Conservation (phyloP, 2,113 vertebrate genomes). For the Chionis minor region DNA sequence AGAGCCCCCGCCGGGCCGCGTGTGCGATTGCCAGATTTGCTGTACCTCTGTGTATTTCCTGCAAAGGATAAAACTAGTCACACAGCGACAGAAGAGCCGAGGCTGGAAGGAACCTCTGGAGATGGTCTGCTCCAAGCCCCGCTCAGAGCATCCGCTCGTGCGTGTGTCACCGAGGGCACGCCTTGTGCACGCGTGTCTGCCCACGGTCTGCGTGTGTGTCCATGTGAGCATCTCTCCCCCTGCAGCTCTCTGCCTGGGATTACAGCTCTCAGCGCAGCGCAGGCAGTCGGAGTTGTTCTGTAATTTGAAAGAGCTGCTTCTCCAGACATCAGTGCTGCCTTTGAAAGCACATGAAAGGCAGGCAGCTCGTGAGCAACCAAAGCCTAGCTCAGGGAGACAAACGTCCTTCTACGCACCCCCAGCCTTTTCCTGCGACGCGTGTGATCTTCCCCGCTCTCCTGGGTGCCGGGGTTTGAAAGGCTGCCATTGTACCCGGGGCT, state of each 20-base stretch:
- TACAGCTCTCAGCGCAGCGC: neutral
- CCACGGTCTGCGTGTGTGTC: neutral
- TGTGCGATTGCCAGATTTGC: neutral
- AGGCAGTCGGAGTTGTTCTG: neutral
- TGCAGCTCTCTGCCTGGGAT: neutral
- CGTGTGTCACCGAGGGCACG: neutral
- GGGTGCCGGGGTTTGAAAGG: neutral
- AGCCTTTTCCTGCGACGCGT: neutral
- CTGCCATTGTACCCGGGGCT: neutral
- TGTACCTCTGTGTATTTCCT: neutral
- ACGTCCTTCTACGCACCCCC: neutral
- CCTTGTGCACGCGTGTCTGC: neutral
- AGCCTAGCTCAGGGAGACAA: neutral
- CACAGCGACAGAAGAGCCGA: neutral
- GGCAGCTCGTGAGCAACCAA: neutral
- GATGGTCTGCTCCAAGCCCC: neutral
- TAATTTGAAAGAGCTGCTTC: neutral
- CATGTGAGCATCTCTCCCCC: neutral
- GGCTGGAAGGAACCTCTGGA: neutral
- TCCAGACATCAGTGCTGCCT: neutral
- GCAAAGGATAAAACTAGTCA: neutral
- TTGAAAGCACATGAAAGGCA: neutral
- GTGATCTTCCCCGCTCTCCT: neutral
- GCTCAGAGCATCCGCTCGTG: accelerated
- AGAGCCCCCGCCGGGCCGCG: neutral